Evolutionary conservation across 2,797 vertebrate genomes (phyloP).

Genomic region (Luscinia luscinia): DNA sequence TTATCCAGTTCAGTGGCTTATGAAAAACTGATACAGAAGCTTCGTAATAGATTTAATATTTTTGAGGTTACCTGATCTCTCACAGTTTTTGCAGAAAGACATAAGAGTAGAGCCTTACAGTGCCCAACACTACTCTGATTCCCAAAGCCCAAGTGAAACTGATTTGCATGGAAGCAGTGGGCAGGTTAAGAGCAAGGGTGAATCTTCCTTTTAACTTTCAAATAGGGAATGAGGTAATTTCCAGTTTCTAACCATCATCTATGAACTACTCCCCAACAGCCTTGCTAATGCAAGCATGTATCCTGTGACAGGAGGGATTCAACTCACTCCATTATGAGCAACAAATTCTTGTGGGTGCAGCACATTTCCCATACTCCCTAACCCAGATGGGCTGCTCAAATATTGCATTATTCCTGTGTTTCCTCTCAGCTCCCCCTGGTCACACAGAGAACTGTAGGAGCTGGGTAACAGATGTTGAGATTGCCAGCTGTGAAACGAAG

Average conservation of each 20-base stretch:
- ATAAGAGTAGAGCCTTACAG: not conserved
- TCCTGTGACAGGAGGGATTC: not conserved
- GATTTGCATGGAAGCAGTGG: not conserved
- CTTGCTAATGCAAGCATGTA: not conserved
- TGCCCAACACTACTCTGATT: not conserved
- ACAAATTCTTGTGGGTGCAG: not conserved
- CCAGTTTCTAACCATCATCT: not conserved
- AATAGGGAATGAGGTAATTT: not conserved
- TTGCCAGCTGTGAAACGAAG: not conserved
- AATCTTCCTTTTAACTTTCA: not conserved
- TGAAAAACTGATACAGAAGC: not conserved
- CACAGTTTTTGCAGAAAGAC: not conserved
- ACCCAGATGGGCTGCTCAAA: not conserved
- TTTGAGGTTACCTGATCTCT: not conserved
- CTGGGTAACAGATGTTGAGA: not conserved
- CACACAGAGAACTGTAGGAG: not conserved
- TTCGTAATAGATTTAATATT: slow-evolving; percentile 39
- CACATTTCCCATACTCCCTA: not conserved
- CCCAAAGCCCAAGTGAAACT: not conserved
- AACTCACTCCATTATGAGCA: not conserved
- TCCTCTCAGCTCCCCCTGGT: not conserved
- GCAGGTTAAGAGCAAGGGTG: not conserved
- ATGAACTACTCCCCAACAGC: not conserved
- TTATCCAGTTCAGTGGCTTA: slow-evolving; percentile 30
- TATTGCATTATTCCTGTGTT: not conserved